Conservation (phyloP, 2,797 vertebrate genomes). For the Platalea minor region DNA sequence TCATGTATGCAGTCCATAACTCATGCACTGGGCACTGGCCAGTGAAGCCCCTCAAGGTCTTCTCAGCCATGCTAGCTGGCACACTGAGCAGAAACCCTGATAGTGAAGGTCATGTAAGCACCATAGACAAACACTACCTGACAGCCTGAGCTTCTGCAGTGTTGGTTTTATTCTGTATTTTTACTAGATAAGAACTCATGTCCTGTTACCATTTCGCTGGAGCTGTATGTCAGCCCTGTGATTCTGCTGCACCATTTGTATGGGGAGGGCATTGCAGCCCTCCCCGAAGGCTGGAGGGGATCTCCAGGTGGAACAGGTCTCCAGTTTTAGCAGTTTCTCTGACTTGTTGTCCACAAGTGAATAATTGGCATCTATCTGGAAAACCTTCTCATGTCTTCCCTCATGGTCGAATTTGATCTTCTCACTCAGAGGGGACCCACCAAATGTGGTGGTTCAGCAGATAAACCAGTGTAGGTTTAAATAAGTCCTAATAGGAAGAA, state of each 20-base stretch:
- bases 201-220: background rate
- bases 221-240: background rate
- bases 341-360: background rate
- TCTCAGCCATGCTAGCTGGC: background rate
- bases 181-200: background rate
- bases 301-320: background rate
- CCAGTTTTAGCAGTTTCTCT: background rate
- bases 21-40: background rate
- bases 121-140: background rate
- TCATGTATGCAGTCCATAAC: fast-evolving
- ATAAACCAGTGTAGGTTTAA: background rate
- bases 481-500: background rate
- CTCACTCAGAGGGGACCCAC: background rate
- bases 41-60: background rate
- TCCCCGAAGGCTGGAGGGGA: background rate
- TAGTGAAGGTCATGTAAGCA: background rate
- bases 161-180: background rate
- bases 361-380: background rate
- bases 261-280: background rate
- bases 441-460: background rate
- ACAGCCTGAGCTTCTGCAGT: slow-evolving; percentile 17
- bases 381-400: background rate
- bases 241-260: background rate
- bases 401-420: background rate
- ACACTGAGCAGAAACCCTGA: background rate